A percentile compares a stretch with the other conserved stretches of the same genome.
Conservation (phyloP, 2,888 invertebrate genomes). For the Listrodromus nycthemerus region DNA sequence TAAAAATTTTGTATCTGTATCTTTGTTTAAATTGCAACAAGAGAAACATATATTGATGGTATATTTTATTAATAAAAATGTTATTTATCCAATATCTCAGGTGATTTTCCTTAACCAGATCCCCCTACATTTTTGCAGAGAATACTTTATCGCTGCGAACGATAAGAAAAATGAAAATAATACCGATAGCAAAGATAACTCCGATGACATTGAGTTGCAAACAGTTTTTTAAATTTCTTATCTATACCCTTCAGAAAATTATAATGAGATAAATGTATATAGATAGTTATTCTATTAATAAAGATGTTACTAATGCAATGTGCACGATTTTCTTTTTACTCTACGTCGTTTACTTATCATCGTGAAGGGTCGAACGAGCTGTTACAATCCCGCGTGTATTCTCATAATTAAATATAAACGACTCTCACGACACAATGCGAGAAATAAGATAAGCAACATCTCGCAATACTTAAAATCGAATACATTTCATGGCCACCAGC, state of each 20-base stretch:
- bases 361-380: background rate
- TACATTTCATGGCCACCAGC: conserved; percentile 49
- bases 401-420: conserved; percentile 49
- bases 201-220: conserved; percentile 5
- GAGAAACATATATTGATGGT: conserved; percentile 5
- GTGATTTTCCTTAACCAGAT: background rate
- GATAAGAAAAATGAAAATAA: conserved; percentile 46
- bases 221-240: conserved; percentile 2
- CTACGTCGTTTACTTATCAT: background rate
- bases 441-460: conserved; percentile 30
- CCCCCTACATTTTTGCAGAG: too few species aligned
- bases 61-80: conserved; percentile 31
- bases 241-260: background rate
- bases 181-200: background rate
- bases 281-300: conserved; percentile 20
- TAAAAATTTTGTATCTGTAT: background rate
- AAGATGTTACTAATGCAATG: conserved; percentile 37
- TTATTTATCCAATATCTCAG: conserved; percentile 35
- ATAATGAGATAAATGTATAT: conserved; percentile 9
- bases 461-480: conserved; percentile 49
- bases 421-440: conserved; percentile 51
- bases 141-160: too few species aligned
- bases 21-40: conserved; percentile 15
- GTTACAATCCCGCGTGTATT: conserved; percentile 29
- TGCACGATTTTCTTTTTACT: conserved; percentile 2